Base-by-base conservation (phyloP, 2,797 vertebrate species). In the Rhynchotus rufescens region DNA sequence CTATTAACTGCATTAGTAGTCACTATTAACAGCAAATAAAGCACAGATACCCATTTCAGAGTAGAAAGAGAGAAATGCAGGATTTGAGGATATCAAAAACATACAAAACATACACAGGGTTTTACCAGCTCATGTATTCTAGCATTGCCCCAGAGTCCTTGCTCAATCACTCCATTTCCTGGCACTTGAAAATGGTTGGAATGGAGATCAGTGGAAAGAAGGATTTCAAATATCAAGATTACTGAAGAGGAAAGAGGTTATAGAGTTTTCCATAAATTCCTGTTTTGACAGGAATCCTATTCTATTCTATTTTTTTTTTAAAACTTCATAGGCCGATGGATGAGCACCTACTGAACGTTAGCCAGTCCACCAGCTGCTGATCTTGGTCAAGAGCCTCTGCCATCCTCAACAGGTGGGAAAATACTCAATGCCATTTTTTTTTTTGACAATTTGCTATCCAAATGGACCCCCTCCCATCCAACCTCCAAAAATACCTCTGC, bases 401-500 rank as follows among this genome's bases (percentile, higher is more conserved):
- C 13, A 34, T 16, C 30, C 66, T 30, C 12, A 11, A 62, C 22
- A 68, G 30, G 32, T 61, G 59, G n/a, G 23, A 25, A 51, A 49
- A 30, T 13, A 86, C 51, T 86, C 88, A 84, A 42, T 44, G 69
- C 2, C 62, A 6, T 56, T 14, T 77, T 61, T 51, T 69, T 61
- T 61, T 51, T 69, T 61, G 57, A 1, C 22, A 78, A 28, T 66
- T 61, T 71, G 86, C 51, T 40, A 89, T 87, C 80, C 74, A 84
- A 87, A 75, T 47, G 8, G 20, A 10, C 56, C 75, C 56, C 75
- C 54, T 80, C 36, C 13, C 5, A 59, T 65, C 49, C 66, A 84
- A 74, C 59, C 30, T 68, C 36, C 19, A 86, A 92, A 95, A 79
- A 86, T 62, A 80, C 40, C 52, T 68, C 69, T 82, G n/a, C 74